Percentiles rank a stretch among this genome's conserved stretches.
Conservation (phyloP, 1,140 invertebrate genomes). For the Cylas formicarius region DNA sequence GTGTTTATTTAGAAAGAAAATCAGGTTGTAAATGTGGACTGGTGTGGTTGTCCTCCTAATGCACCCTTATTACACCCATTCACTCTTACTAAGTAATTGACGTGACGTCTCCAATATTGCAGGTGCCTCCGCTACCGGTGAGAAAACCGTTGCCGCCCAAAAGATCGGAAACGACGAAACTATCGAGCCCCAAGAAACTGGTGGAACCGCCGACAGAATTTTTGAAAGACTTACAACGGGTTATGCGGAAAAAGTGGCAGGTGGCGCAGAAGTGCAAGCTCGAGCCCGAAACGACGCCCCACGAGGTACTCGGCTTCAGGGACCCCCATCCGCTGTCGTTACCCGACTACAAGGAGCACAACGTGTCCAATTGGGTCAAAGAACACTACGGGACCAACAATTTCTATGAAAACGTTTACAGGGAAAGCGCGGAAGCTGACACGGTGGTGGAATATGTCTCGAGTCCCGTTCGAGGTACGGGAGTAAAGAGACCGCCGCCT, state of each 20-base stretch:
- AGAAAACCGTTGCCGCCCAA: slow-evolving; percentile 60
- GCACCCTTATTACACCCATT: too few relatives aligned
- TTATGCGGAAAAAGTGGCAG: slow-evolving; percentile 92
- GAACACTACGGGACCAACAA: slow-evolving; percentile 72
- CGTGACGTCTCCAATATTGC: too few relatives aligned
- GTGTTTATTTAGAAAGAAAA: too few relatives aligned
- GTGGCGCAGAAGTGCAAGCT: slow-evolving; percentile 85
- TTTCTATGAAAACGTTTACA: slow-evolving; percentile 54
- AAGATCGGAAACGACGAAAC: slow-evolving; percentile 61
- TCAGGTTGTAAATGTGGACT: too few relatives aligned
- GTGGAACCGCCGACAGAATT: slow-evolving; percentile 76
- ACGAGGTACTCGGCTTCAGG: slow-evolving; percentile 83
- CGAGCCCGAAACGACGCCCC: slow-evolving; percentile 75
- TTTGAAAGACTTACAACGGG: slow-evolving; percentile 77
- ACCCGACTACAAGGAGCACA: slow-evolving; percentile 69
- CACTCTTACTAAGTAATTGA: too few relatives aligned
- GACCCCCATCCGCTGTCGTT: slow-evolving; percentile 60
- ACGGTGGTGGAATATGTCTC: slow-evolving; percentile 44
- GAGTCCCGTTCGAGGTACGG: slow-evolving; percentile 37
- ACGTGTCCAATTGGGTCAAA: slow-evolving; percentile 83
- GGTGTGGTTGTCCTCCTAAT: too few relatives aligned
- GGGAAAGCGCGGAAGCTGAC: slow-evolving; percentile 40
- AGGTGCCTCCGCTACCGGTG: slow-evolving; percentile 43
- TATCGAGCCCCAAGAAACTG: slow-evolving; percentile 67
- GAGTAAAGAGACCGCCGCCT: slow-evolving; percentile 46